phyloP scores from a whole-genome alignment of 1,140 invertebrate genomes.

The Monomorium pharaonis region DNA sequence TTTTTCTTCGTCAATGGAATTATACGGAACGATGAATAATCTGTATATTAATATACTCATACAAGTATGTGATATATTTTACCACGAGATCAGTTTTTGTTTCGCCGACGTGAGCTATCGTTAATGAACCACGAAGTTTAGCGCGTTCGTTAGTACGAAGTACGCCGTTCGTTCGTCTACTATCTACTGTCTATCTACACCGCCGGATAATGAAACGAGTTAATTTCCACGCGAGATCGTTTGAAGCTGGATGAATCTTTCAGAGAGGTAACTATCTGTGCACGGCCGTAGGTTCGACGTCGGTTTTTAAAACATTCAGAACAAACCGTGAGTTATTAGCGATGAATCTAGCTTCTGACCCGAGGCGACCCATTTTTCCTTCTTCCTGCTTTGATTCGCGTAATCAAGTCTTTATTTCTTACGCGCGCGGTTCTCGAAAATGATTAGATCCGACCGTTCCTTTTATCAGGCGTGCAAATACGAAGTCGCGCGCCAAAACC shows the following conservation, averaged over 20 bases:
- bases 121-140: conserved; percentile 27
- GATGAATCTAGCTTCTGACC: conserved; percentile 14
- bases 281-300: conserved; percentile 37
- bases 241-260: neutral
- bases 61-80: conserved; percentile 4
- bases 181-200: neutral
- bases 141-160: neutral
- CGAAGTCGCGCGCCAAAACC: neutral
- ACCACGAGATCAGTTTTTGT: conserved; percentile 19
- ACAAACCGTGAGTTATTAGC: conserved; percentile 55
- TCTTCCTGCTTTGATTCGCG: conserved; percentile 61
- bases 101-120: neutral
- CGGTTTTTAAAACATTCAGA: conserved; percentile 65
- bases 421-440: conserved; percentile 55
- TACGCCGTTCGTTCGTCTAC: neutral
- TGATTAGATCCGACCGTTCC: conserved; percentile 57
- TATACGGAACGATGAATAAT: neutral
- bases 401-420: conserved; percentile 70
- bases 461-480: conserved; percentile 70
- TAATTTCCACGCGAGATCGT: conserved; percentile 61
- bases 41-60: neutral
- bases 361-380: conserved; percentile 41
- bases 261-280: neutral
- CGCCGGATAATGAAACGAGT: conserved; percentile 24
- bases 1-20: neutral